Conservation (phyloP, 37 sponge, comb jelly and placozoan genomes). For the Halichondria panicea region DNA sequence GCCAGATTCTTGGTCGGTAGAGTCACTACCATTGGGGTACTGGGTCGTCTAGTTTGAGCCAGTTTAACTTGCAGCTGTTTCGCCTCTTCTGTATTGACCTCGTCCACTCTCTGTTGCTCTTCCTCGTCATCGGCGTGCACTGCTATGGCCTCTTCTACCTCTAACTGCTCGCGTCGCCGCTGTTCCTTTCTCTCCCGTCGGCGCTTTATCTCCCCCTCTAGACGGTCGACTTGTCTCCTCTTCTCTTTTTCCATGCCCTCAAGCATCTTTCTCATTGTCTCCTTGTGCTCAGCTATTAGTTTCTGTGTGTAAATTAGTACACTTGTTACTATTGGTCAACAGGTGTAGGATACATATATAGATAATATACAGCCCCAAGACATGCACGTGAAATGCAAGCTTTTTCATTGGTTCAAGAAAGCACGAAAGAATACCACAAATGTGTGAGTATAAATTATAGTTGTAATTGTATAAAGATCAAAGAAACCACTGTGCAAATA, state of each 20-base stretch:
- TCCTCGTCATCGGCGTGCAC: not conserved
- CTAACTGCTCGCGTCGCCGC: not conserved
- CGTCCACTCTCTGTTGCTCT: not conserved
- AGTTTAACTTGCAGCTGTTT: not conserved
- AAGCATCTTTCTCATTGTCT: not conserved
- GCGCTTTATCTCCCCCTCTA: constrained; percentile 1
- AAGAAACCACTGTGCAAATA: too few species aligned
- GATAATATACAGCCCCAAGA: too few species aligned
- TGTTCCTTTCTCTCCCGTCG: constrained; percentile 3
- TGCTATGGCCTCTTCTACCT: not conserved
- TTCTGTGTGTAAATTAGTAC: not conserved
- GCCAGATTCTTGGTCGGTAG: not conserved
- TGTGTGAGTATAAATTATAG: too few species aligned
- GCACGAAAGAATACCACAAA: too few species aligned
- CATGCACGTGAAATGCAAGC: too few species aligned
- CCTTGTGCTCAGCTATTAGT: constrained; percentile 12
- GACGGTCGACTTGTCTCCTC: not conserved
- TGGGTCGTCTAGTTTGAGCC: not conserved
- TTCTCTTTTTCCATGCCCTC: not conserved
- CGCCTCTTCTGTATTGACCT: not conserved
- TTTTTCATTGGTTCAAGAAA: too few species aligned
- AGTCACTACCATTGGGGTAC: not conserved
- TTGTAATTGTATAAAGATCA: too few species aligned
- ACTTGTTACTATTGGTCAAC: not conserved
- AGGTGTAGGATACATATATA: too few species aligned